Base-by-base conservation (phyloP, 2,888 invertebrate species). In the Drosophila phalerata region DNA sequence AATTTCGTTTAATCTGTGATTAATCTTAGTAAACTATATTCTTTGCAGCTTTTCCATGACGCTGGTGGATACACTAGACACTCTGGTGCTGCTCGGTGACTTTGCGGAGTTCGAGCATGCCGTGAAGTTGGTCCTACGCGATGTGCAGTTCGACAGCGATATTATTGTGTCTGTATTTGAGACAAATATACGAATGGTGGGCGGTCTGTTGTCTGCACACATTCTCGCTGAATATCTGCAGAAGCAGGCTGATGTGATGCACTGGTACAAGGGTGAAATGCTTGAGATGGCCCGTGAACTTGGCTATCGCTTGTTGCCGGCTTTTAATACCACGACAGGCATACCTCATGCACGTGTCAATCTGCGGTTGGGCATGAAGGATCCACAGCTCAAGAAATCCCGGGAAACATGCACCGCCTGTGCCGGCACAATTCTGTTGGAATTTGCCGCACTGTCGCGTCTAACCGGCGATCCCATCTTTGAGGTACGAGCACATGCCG, bases 81-180 rank as follows among this genome's bases (percentile, higher is more conserved):
- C 98, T 0, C 93, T 99, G 77, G 98, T 97, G 61, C 94, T 98
- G 51, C 93, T 99, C 79, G 98, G 98, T 5, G 98, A 98, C 92
- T 95, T 98, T 89, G 95, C 96, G 53, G 98, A 99, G 93, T 99
- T 99, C 93, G 99, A 98, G 91, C 95, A 95, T 81, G 98, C 98
- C 25, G 96, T 98, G 5, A 96, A 96, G 92, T 93, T 97, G 71
- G 96, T 99, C 43, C 96, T 98, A 73, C 94, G 94, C 66, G 96
- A 98, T 92, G 97, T 99, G 8, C 95, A 94, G 60, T 99, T 99
- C 92, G 98, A 99, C 91, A 96, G 95, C 79, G 98, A 99, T 93
- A 95, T 99, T 69, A 95, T 98, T 58, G 99, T 99, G 9, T 99
- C 99, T 0, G 98, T 99, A 5, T 99, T 99, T 93, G 99, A 99